Conservation (phyloP, 2,888 invertebrate species). For the Slavum lentiscoides region DNA sequence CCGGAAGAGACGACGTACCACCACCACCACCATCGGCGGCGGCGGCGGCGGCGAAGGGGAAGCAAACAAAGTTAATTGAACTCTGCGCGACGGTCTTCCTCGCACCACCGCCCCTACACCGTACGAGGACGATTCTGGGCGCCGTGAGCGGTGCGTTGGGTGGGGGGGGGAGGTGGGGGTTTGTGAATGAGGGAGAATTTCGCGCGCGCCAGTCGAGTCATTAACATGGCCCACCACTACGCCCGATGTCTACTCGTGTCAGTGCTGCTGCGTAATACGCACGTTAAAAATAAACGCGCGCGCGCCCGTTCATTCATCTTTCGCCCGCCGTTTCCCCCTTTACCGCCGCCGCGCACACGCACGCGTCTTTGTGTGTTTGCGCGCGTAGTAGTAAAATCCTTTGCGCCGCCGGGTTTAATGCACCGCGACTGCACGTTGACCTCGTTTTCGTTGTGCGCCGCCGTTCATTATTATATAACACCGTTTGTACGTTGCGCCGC, state of each 20-base stretch:
- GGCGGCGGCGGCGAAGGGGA: slow-evolving; percentile 14
- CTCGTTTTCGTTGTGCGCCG: not conserved
- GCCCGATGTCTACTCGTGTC: slow-evolving; percentile 32
- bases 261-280: slow-evolving; percentile 11
- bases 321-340: slow-evolving; percentile 17
- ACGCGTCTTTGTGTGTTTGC: slow-evolving; percentile 34
- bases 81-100: slow-evolving; percentile 22
- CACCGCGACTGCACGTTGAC: slow-evolving; percentile 33
- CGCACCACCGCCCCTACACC: not conserved
- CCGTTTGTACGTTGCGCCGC: too few species aligned
- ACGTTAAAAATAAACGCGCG: slow-evolving; percentile 46
- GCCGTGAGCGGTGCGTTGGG: not conserved
- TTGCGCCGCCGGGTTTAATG: slow-evolving; percentile 40
- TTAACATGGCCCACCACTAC: slow-evolving; percentile 51
- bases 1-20: slow-evolving; percentile 20
- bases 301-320: slow-evolving; percentile 40
- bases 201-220: slow-evolving; percentile 53
- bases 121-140: slow-evolving; percentile 11
- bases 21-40: too few species aligned
- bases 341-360: not conserved
- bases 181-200: slow-evolving; percentile 52
- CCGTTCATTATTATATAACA: too few species aligned
- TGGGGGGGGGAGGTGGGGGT: slow-evolving; percentile 17
- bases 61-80: slow-evolving; percentile 53
- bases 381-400: slow-evolving; percentile 34